Base-by-base conservation (phyloP, 2,113 vertebrate genomes). In the Empidonax traillii region DNA sequence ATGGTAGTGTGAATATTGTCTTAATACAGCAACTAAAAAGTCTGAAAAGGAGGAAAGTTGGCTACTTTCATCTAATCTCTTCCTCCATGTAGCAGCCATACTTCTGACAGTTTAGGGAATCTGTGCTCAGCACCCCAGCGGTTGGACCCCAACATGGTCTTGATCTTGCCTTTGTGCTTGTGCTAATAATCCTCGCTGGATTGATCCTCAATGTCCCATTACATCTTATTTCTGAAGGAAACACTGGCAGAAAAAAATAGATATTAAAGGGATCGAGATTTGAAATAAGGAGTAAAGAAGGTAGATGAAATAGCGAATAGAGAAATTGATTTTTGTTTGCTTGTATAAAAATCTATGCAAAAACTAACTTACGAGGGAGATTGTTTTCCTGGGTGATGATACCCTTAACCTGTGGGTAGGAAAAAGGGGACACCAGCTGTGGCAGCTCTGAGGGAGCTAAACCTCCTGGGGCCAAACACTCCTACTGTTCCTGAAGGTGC, bases 111-210 rank as follows among this genome's bases (percentile, higher is more conserved):
- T n/a, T 69, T 8, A 77, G 22, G 17, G 16, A 4, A 35, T 21
- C 14, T 56, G 41, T 31, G 35, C 47, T 67, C 14, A 30, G 35
- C 37, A 79, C 20, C 14, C 31, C 31, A 35, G 46, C 1, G 2
- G 14, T 0, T 24, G 53, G 12, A 37, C 21, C 8, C 11, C 2
- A 0, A 3, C 0, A 1, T 19, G 18, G 6, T 44, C 58, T 75
- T 74, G 19, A 12, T 35, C 79, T 72, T 83, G 24, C 9, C 6
- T 79, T 72, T 0, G 0, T 52, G 6, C 52, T 68, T 92, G 14
- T 10, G 7, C 5, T 73, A 27, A 9, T 80, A 39, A 44, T 17
- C 17, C 6, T 73, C 3, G 0, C 25, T 47, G 15, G 2, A 12
- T 23, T 59, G 35, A 47, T 16, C 4, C 20, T 62, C 31, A 61